A percentile compares a stretch with the other conserved stretches of the same genome.
Evolutionary conservation across 2,113 vertebrate genomes (phyloP).

Genomic region (Indicator indicator): DNA sequence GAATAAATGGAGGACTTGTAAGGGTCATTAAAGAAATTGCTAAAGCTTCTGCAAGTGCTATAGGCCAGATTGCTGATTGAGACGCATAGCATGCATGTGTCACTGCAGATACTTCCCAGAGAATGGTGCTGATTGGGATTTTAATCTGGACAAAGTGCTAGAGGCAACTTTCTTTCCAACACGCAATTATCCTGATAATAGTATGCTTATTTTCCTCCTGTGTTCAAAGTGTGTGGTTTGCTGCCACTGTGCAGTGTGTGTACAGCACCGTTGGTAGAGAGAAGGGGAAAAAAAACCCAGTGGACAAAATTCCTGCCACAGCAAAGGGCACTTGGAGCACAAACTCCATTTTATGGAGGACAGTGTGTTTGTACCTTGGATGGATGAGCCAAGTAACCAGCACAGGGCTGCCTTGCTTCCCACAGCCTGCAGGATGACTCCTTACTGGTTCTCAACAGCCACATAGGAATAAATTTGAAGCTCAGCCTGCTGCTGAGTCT

Average conservation of each 20-base stretch:
- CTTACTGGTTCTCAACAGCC: slow-evolving; percentile 4
- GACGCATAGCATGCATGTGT: slow-evolving; percentile 37
- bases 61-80: slow-evolving; percentile 46
- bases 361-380: background rate
- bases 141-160: slow-evolving; percentile 47
- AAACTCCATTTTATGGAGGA: background rate
- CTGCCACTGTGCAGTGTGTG: background rate
- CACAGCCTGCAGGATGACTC: background rate
- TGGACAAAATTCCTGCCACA: background rate
- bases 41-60: slow-evolving; percentile 58
- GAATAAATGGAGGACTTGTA: slow-evolving; percentile 51
- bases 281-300: background rate
- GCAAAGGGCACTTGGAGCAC: background rate
- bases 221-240: slow-evolving; percentile 45
- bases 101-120: slow-evolving; percentile 55
- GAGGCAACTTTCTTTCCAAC: slow-evolving; percentile 45
- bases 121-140: slow-evolving; percentile 64
- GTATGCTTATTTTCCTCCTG: slow-evolving; percentile 3
- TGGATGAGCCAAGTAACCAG: background rate
- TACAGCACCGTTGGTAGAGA: background rate
- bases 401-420: slow-evolving; percentile 18
- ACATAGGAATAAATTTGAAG: background rate
- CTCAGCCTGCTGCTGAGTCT: background rate
- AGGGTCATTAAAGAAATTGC: slow-evolving; percentile 65
- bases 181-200: slow-evolving; percentile 50